A percentile compares a stretch with the other conserved stretches of the same genome.
Conservation (phyloP, 30 jellyfish, hydroid and myxozoan genomes). For the Aurelia aurita region DNA sequence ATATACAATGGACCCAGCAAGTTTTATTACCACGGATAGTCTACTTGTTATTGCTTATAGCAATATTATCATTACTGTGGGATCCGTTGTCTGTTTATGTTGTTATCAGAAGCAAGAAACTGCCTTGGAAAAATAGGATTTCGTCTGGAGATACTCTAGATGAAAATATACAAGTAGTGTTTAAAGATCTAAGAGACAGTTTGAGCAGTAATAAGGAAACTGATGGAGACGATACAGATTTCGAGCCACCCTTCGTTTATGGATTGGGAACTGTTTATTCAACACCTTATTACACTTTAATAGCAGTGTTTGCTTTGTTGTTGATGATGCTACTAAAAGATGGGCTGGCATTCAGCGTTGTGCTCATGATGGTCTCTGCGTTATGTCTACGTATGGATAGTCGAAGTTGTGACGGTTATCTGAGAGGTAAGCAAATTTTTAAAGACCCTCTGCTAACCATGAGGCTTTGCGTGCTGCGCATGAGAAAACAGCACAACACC, state of each 20-base stretch:
- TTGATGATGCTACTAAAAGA: conserved; percentile 69
- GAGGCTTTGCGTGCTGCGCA: no score
- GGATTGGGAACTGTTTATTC: conserved; percentile 84
- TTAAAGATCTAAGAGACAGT: conserved; percentile 24
- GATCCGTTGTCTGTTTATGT: conserved; percentile 65
- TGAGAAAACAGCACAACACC: no score
- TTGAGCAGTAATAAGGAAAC: background rate
- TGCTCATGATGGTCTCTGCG: conserved; percentile 19
- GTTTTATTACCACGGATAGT: conserved; percentile 78
- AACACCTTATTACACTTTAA: conserved; percentile 44
- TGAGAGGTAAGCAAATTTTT: no score
- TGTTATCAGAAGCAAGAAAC: background rate
- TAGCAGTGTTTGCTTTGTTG: conserved; percentile 37
- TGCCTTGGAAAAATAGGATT: background rate
- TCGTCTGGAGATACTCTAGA: conserved; percentile 6
- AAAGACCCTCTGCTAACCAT: no score
- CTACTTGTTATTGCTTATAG: conserved; percentile 34
- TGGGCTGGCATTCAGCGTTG: conserved; percentile 76
- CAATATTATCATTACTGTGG: conserved; percentile 25
- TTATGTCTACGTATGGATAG: background rate
- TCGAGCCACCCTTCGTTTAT: conserved; percentile 65
- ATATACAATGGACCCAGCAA: conserved; percentile 65
- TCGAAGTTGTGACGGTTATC: background rate
- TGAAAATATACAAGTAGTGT: conserved; percentile 34
- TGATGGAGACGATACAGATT: background rate